A percentile compares a stretch with the other conserved stretches of the same genome.
Conservation (phyloP, 2,113 vertebrate species). For the Irena cyanogastra region DNA sequence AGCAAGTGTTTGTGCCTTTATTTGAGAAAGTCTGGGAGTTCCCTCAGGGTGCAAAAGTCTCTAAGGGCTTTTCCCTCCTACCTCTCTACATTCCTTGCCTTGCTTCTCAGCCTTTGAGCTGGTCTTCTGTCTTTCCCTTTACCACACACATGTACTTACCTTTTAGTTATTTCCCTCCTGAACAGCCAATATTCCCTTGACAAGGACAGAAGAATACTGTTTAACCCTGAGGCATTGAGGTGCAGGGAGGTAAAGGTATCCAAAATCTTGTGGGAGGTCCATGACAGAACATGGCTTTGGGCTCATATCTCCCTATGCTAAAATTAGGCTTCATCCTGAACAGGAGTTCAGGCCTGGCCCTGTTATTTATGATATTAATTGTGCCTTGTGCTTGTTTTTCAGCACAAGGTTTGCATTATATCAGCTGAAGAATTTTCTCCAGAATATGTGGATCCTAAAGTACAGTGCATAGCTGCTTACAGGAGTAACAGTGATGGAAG, state of each 20-base stretch:
- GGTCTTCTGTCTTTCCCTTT: neutral
- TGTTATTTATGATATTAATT: neutral
- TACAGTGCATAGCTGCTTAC: slow-evolving; percentile 83
- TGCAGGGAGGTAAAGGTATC: neutral
- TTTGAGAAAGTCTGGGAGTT: neutral
- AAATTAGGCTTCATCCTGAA: neutral
- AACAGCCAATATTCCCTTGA: neutral
- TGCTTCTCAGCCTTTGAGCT: neutral
- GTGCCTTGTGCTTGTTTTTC: slow-evolving; percentile 7
- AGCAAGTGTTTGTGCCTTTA: neutral
- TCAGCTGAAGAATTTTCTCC: slow-evolving; percentile 81
- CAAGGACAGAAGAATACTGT: neutral
- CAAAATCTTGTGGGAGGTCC: neutral
- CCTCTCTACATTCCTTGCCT: neutral
- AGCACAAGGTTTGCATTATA: slow-evolving; percentile 87
- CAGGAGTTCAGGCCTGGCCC: neutral
- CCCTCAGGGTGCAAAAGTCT: neutral
- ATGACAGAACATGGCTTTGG: neutral
- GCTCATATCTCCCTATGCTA: neutral
- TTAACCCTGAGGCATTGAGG: neutral
- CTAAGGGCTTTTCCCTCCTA: neutral
- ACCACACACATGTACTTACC: fast-evolving
- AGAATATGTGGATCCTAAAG: slow-evolving; percentile 81
- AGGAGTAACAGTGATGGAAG: slow-evolving; percentile 57
- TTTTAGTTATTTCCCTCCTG: neutral